Percentiles rank a stretch among this genome's conserved stretches.
Evolutionary conservation across 1,140 invertebrate genomes (phyloP).

Genomic region (Bombus confusus): DNA sequence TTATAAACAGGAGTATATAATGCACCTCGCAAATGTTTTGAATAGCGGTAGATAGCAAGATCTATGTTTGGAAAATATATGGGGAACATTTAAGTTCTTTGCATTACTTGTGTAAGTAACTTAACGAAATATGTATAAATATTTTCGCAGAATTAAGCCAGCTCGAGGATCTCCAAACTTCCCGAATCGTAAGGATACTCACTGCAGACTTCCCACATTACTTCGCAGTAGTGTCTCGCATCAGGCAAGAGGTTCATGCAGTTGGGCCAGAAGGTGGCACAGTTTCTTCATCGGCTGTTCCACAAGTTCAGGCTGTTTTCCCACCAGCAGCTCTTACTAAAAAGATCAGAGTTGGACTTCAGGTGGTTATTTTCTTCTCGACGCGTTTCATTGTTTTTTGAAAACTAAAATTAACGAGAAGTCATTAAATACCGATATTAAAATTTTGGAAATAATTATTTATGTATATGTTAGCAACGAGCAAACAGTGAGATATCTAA

Average conservation of each 20-base stretch:
- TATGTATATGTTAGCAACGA: not conserved
- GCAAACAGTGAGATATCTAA: no score
- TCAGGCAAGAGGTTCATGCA: conserved; percentile 96
- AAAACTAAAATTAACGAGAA: not conserved
- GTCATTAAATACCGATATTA: not conserved
- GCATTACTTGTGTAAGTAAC: not conserved
- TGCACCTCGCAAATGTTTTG: no score
- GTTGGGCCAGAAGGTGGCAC: conserved; percentile 98
- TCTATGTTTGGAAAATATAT: no score
- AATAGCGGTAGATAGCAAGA: no score
- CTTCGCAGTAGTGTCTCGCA: conserved; percentile 95
- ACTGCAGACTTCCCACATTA: conserved; percentile 98
- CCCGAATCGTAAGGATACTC: conserved; percentile 94
- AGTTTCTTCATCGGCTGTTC: conserved; percentile 96
- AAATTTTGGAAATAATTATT: not conserved
- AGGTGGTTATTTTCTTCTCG: conserved; percentile 84
- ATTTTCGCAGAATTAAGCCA: conserved; percentile 87
- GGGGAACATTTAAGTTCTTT: no score
- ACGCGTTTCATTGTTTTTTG: not conserved
- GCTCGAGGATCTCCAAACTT: conserved; percentile 92
- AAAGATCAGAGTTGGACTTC: conserved; percentile 97
- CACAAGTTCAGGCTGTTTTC: conserved; percentile 97
- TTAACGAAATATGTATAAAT: not conserved
- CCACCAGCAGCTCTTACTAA: conserved; percentile 96
- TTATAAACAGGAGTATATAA: no score